These are phyloP conservation scores for Drosophila planitibia DNA, from an alignment of 2,888 invertebrate genomes.

Conservation along the genomic window DNA sequence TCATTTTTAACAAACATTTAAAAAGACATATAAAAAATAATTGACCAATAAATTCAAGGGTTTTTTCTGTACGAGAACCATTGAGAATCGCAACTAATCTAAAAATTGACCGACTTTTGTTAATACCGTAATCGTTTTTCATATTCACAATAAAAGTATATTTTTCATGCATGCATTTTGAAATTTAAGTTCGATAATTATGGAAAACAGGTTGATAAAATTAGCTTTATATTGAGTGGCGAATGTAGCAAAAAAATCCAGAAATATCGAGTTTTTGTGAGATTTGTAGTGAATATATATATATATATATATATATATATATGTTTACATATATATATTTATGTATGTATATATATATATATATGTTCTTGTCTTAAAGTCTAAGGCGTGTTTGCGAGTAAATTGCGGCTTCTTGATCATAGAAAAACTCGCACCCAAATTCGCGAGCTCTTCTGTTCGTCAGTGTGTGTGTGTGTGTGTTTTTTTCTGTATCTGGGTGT, in stretches of 20 bases:
- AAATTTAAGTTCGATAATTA: not conserved
- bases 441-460: conserved; percentile 5
- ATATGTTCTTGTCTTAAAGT: conserved; percentile 21
- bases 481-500: conserved; percentile 40
- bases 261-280: not conserved
- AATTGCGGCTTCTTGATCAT: conserved; percentile 26
- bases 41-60: not conserved
- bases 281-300: not conserved
- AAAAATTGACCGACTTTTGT: not conserved
- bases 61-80: not conserved
- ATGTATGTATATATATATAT: no score
- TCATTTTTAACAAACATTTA: not conserved
- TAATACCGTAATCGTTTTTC: not conserved
- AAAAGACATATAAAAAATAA: not conserved
- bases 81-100: not conserved
- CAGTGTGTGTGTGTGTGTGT: conserved; percentile 9
- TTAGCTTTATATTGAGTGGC: not conserved
- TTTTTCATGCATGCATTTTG: not conserved
- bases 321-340: not conserved
- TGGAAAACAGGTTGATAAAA: not conserved
- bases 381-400: conserved; percentile 20
- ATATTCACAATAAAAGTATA: not conserved
- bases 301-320: no score
- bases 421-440: conserved; percentile 13
- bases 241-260: not conserved